These are phyloP conservation scores for Podarcis muralis DNA, from an alignment of 2,113 vertebrate genomes.

Conservation along the genomic window DNA sequence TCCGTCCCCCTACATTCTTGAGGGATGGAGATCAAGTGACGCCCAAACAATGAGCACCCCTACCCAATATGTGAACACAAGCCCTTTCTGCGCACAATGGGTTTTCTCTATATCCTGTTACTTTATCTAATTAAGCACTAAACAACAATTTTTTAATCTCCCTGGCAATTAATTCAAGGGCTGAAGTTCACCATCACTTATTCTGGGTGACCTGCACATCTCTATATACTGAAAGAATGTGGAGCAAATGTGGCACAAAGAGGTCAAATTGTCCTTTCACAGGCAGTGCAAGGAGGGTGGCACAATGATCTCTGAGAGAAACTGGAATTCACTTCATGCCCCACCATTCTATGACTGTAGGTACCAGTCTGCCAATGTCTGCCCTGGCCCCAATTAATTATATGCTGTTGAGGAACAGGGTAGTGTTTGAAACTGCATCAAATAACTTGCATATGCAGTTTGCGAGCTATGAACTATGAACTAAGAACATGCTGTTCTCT, in stretches of 20 bases:
- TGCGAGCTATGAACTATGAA: neutral
- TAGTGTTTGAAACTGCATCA: constrained; percentile 10
- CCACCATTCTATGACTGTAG: neutral
- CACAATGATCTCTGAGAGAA: neutral
- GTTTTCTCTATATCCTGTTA: neutral
- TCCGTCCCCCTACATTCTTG: no score
- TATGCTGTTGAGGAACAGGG: neutral
- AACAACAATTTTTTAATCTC: neutral
- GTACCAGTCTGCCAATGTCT: neutral
- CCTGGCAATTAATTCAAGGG: neutral
- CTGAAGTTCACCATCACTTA: neutral
- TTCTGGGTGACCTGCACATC: neutral
- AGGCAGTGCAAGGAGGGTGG: neutral
- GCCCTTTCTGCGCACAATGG: neutral
- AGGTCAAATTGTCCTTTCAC: neutral
- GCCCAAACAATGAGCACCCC: neutral
- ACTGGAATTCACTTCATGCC: neutral
- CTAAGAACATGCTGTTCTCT: neutral
- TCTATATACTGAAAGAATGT: neutral
- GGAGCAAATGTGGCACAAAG: neutral
- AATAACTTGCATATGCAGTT: constrained; percentile 25
- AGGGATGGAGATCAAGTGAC: neutral
- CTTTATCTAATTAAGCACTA: neutral
- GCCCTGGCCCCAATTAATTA: constrained; percentile 1
- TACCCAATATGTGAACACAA: neutral